phyloP scores from a whole-genome alignment of 2,797 vertebrate species.

The Harpagifer antarcticus region DNA sequence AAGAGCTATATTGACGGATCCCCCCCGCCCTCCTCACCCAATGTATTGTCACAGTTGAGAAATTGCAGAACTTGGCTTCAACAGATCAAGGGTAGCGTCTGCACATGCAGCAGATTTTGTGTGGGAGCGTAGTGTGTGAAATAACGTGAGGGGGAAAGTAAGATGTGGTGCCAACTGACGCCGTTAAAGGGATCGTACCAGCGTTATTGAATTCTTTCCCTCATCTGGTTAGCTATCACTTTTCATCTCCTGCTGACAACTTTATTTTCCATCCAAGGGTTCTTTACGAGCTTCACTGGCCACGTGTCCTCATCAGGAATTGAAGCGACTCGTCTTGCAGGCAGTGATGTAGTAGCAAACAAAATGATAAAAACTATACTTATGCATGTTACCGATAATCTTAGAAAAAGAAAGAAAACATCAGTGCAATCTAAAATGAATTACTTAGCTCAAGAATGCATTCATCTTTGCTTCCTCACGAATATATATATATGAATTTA shows the following conservation, averaged over 20 bases:
- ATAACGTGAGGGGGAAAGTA: constrained; percentile 61
- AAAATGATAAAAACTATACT: constrained; percentile 52
- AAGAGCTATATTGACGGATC: constrained; percentile 65
- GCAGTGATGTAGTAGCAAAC: constrained; percentile 41
- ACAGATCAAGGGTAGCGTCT: constrained; percentile 57
- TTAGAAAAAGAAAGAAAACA: constrained; percentile 30
- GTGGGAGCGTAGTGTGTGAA: constrained; percentile 63
- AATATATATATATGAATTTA: too few species aligned
- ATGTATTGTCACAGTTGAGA: constrained; percentile 56
- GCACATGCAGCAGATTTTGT: constrained; percentile 72
- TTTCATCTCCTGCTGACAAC: constrained; percentile 63
- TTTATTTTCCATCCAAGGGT: constrained; percentile 67
- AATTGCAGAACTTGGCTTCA: constrained; percentile 59
- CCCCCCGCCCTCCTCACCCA: background rate
- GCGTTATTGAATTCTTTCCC: constrained; percentile 68
- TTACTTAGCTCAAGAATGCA: constrained; percentile 21
- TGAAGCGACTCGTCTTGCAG: constrained; percentile 25
- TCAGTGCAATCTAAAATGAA: constrained; percentile 39
- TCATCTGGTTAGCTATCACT: constrained; percentile 70
- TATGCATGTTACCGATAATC: constrained; percentile 54
- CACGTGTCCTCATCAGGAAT: constrained; percentile 13
- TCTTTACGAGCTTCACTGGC: constrained; percentile 28
- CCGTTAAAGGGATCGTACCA: constrained; percentile 52
- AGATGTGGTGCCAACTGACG: constrained; percentile 53
- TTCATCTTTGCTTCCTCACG: constrained; percentile 38